Percentiles rank a stretch among this genome's conserved stretches.
phyloP scores from a whole-genome alignment of 2,888 invertebrate genomes.

The Ptilodon capucinus region DNA sequence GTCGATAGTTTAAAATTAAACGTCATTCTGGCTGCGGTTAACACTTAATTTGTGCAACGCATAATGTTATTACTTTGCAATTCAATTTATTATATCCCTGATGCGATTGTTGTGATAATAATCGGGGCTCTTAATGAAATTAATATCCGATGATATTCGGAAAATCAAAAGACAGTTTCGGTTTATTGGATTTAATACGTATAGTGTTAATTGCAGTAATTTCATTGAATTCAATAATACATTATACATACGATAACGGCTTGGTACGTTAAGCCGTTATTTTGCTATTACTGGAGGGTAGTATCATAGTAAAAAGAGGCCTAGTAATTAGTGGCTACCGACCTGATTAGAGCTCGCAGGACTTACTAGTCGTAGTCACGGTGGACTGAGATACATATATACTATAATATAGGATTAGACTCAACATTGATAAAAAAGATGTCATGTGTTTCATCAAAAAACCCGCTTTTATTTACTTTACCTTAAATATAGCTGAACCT shows the following conservation, averaged over 20 bases:
- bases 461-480: too few relatives aligned
- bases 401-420: too few relatives aligned
- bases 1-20: slow-evolving; percentile 79
- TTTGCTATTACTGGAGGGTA: not conserved
- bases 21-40: slow-evolving; percentile 76
- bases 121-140: slow-evolving; percentile 73
- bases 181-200: slow-evolving; percentile 36
- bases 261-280: not conserved
- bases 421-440: too few relatives aligned
- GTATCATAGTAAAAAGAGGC: too few relatives aligned
- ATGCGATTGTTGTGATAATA: slow-evolving; percentile 71
- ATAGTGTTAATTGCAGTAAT: slow-evolving; percentile 23
- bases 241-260: not conserved
- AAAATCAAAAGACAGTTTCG: slow-evolving; percentile 45
- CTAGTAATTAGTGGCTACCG: too few relatives aligned
- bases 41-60: slow-evolving; percentile 74
- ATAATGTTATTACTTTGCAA: slow-evolving; percentile 74
- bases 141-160: slow-evolving; percentile 59
- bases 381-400: too few relatives aligned
- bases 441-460: too few relatives aligned
- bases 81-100: slow-evolving; percentile 75
- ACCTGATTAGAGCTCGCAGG: too few relatives aligned
- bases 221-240: not conserved
- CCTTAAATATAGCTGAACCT: too few relatives aligned
- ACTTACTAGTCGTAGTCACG: too few relatives aligned